phyloP scores from a whole-genome alignment of 2,113 vertebrate genomes.

The Recurvirostra avosetta region DNA sequence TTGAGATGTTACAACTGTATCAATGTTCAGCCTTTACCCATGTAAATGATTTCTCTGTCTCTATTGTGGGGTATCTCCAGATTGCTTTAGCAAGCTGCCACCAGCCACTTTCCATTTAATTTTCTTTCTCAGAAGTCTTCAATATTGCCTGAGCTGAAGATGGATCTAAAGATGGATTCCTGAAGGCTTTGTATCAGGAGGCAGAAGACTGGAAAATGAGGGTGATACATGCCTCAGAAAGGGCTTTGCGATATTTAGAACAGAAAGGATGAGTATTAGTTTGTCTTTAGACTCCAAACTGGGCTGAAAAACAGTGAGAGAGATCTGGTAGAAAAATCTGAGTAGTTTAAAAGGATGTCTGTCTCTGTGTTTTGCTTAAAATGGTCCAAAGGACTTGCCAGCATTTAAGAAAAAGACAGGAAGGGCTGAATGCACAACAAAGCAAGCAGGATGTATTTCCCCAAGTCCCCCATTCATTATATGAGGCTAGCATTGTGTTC shows the following conservation, averaged over 20 bases:
- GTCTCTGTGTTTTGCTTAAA: not conserved
- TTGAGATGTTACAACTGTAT: not conserved
- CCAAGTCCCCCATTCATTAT: not conserved
- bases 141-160: not conserved
- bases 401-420: not conserved
- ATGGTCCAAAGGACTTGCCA: not conserved
- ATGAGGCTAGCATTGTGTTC: not conserved
- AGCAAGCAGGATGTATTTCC: not conserved
- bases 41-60: not conserved
- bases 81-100: not conserved
- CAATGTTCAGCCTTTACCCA: not conserved
- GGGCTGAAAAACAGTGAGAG: not conserved
- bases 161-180: not conserved
- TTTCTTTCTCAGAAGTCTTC: not conserved
- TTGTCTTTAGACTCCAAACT: not conserved
- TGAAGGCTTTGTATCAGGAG: not conserved
- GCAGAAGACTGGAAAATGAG: not conserved
- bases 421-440: not conserved
- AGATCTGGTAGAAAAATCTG: not conserved
- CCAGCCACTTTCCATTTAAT: not conserved
- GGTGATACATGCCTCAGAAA: not conserved
- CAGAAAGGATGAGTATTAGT: not conserved
- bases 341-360: not conserved
- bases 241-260: not conserved
- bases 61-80: fast-evolving